Evolutionary conservation across 2,888 invertebrate species (phyloP).

Genomic region (Gymnoscelis rufifasciata): DNA sequence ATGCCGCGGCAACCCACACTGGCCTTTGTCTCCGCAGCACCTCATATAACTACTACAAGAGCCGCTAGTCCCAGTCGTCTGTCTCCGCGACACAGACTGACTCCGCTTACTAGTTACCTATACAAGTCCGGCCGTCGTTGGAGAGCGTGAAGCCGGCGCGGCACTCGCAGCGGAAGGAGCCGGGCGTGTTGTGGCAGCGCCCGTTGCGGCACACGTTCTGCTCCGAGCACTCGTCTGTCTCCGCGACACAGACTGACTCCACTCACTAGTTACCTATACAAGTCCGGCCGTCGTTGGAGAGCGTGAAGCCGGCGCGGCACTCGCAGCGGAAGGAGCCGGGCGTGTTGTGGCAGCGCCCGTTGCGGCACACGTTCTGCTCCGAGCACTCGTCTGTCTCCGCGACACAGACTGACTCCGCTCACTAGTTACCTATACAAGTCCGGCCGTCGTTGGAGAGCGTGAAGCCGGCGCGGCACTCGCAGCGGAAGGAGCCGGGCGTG

Average conservation of each 20-base stretch:
- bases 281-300: conserved; percentile 87
- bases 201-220: conserved; percentile 89
- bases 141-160: conserved; percentile 88
- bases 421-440: conserved; percentile 89
- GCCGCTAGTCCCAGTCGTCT: too few relatives aligned
- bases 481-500: conserved; percentile 88
- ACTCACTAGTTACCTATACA: too few relatives aligned
- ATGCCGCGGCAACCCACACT: too few relatives aligned
- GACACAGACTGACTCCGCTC: too few relatives aligned
- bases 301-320: conserved; percentile 87
- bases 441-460: conserved; percentile 87
- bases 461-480: conserved; percentile 89
- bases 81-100: too few relatives aligned
- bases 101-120: too few relatives aligned
- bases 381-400: conserved; percentile 82
- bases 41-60: too few relatives aligned
- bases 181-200: conserved; percentile 87
- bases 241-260: too few relatives aligned
- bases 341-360: conserved; percentile 88
- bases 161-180: conserved; percentile 89
- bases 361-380: conserved; percentile 87
- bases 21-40: too few relatives aligned
- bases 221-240: too few relatives aligned
- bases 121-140: conserved; percentile 87
- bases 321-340: conserved; percentile 89